A percentile compares a stretch with the other conserved stretches of the same genome.
Conservation (phyloP, 2,888 invertebrate species). For the Diplolepis rosae region DNA sequence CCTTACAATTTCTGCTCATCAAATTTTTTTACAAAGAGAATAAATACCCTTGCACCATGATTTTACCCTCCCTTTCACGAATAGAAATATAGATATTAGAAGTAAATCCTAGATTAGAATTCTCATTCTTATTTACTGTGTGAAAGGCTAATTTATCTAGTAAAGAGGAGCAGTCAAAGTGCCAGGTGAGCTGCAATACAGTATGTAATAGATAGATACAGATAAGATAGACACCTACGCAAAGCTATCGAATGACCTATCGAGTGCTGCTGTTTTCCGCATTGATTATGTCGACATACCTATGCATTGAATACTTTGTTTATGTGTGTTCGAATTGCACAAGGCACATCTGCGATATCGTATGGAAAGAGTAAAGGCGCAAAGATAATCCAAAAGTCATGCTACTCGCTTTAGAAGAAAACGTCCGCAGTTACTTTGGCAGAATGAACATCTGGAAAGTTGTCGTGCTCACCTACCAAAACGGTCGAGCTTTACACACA, state of each 20-base stretch:
- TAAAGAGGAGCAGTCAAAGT: conserved; percentile 17
- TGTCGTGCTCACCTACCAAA: conserved; percentile 19
- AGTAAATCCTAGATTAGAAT: conserved; percentile 19
- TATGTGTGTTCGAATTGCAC: conserved; percentile 23
- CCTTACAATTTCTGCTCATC: too few species aligned
- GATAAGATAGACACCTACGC: conserved; percentile 21
- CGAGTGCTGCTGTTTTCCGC: conserved; percentile 44
- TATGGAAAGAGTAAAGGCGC: conserved; percentile 44
- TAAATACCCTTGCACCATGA: too few species aligned
- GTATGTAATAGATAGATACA: background rate
- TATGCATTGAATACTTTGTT: conserved; percentile 19
- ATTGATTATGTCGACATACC: conserved; percentile 36
- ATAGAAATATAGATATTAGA: background rate
- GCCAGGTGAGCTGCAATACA: conserved; percentile 16
- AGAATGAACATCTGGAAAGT: conserved; percentile 47
- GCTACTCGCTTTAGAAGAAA: conserved; percentile 43
- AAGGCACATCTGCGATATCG: conserved; percentile 41
- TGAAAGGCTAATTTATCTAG: background rate
- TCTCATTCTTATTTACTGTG: background rate
- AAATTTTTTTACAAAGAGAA: too few species aligned
- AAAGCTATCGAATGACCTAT: conserved; percentile 19
- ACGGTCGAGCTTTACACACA: background rate
- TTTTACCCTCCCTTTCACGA: too few species aligned
- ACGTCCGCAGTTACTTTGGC: conserved; percentile 36
- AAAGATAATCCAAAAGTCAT: conserved; percentile 48